A percentile compares a stretch with the other conserved stretches of the same genome.
phyloP scores from a whole-genome alignment of 92 coral and sea anemone species.

The Heteractis magnifica region DNA sequence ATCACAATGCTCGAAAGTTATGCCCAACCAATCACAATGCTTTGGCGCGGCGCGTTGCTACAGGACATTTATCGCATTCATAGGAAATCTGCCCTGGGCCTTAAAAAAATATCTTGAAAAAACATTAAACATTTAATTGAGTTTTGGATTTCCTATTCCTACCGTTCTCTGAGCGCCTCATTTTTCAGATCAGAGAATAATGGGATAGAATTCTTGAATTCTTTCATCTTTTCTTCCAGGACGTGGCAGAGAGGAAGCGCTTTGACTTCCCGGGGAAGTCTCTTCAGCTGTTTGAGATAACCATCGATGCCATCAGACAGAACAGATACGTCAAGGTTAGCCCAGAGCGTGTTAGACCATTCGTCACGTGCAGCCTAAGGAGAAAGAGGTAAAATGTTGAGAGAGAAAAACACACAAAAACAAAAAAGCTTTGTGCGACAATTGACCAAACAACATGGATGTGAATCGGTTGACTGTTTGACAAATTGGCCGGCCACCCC shows the following conservation, averaged over 20 bases:
- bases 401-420: neutral
- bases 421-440: no score
- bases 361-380: conserved; percentile 96
- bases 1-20: neutral
- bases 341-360: conserved; percentile 99
- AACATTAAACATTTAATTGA: neutral
- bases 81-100: no score
- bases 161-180: conserved; percentile 98
- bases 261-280: conserved; percentile 93
- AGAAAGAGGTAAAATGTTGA: neutral
- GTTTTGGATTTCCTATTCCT: neutral
- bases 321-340: conserved; percentile 93
- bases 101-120: no score
- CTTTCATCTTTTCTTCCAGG: conserved; percentile 97
- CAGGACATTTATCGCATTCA: no score
- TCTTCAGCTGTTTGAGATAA: conserved; percentile 80
- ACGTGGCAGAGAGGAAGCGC: conserved; percentile 92
- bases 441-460: no score
- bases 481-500: no score
- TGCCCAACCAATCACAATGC: neutral
- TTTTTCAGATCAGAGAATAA: conserved; percentile 96
- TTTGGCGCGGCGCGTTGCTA: no score
- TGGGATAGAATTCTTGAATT: conserved; percentile 96
- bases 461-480: no score
- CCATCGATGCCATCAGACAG: conserved; percentile 97